Percentiles rank a stretch among this genome's conserved stretches.
Evolutionary conservation across 2,113 vertebrate genomes (phyloP).

Genomic region (Macquaria ambigua): DNA sequence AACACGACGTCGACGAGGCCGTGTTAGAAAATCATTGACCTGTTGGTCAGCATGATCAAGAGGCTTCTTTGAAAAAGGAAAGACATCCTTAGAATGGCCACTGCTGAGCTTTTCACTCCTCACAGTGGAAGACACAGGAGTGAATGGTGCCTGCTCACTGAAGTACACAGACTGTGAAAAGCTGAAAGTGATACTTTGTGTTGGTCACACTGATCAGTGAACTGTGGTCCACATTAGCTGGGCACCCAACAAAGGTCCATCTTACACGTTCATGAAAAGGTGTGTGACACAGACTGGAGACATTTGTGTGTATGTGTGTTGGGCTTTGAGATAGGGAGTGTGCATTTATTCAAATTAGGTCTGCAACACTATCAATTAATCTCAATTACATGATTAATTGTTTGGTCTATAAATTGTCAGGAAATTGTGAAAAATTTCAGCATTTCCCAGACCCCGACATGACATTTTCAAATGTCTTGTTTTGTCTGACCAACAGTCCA

Average conservation of each 20-base stretch:
- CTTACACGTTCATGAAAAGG: not conserved
- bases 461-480: not conserved
- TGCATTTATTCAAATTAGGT: not conserved
- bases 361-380: not conserved
- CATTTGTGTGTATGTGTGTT: not conserved
- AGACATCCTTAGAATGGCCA: not conserved
- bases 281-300: not conserved
- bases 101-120: not conserved
- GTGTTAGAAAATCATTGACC: not conserved
- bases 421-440: not conserved
- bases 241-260: too few relatives aligned
- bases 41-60: not conserved
- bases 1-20: not conserved
- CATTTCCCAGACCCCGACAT: not conserved
- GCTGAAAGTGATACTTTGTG: slow-evolving; percentile 4
- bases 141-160: not conserved
- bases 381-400: not conserved
- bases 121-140: not conserved
- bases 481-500: not conserved
- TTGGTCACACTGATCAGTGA: not conserved
- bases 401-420: not conserved
- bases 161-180: not conserved
- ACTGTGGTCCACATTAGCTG: not conserved
- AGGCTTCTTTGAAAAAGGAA: not conserved
- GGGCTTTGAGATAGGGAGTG: not conserved